phyloP scores from a whole-genome alignment of 1,140 invertebrate genomes.

The Stegodyphus mimosarum region DNA sequence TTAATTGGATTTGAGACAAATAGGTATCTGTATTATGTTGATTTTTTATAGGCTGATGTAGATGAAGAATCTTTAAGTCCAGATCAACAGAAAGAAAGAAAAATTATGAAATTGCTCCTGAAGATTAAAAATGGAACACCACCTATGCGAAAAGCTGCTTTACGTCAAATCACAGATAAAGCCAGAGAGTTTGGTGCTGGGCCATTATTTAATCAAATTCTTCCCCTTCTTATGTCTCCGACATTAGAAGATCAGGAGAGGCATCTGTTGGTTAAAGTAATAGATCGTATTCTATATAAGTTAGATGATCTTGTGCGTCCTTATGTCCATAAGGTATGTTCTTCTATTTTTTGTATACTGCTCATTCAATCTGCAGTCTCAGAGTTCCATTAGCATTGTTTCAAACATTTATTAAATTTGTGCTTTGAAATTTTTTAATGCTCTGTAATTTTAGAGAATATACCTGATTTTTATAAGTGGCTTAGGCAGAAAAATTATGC shows the following conservation, averaged over 20 bases:
- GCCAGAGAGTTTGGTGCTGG: conserved; percentile 98
- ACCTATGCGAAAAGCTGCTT: conserved; percentile 97
- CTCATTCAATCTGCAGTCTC: no score
- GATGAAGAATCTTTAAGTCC: conserved; percentile 95
- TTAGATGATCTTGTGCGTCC: conserved; percentile 98
- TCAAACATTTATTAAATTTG: no score
- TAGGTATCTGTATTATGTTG: background rate
- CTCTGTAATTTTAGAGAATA: no score
- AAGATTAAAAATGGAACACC: conserved; percentile 99
- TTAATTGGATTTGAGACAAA: background rate
- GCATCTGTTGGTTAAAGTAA: conserved; percentile 99
- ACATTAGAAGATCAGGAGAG: conserved; percentile 99
- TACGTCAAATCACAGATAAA: conserved; percentile 98
- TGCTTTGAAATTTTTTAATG: no score
- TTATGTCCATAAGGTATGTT: conserved; percentile 94
- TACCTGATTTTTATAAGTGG: no score
- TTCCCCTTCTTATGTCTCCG: conserved; percentile 98
- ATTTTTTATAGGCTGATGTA: conserved; percentile 80
- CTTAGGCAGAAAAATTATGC: no score
- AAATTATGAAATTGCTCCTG: conserved; percentile 98
- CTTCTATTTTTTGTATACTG: no score
- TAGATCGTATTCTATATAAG: conserved; percentile 98
- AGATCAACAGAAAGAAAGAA: conserved; percentile 97
- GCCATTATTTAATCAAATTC: conserved; percentile 97
- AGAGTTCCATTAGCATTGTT: no score